phyloP scores from a whole-genome alignment of 2,888 invertebrate genomes.

The Temnothorax rugatulus region DNA sequence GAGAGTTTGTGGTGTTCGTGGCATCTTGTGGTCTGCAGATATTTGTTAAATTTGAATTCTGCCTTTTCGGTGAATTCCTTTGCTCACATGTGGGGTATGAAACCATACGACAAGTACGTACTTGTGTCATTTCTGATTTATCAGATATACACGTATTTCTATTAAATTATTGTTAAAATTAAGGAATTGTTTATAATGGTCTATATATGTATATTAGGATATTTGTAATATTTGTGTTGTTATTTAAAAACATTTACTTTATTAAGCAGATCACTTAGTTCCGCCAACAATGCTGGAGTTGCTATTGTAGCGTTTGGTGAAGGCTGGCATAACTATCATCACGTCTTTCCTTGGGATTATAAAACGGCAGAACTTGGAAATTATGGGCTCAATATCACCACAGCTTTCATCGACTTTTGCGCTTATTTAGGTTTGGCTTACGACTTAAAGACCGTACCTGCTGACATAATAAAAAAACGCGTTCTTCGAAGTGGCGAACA shows the following conservation, averaged over 20 bases:
- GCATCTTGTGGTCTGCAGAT: conserved; percentile 84
- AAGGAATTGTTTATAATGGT: background rate
- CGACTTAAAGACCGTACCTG: background rate
- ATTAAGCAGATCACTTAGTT: background rate
- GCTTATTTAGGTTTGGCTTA: conserved; percentile 10
- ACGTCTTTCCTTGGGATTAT: background rate
- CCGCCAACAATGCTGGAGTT: background rate
- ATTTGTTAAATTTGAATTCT: conserved; percentile 92
- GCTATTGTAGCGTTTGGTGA: background rate
- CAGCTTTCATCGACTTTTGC: background rate
- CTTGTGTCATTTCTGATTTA: background rate
- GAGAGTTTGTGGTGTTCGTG: too few species aligned
- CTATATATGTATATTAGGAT: background rate
- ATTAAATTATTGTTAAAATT: background rate
- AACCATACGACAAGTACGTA: background rate
- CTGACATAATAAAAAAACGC: background rate
- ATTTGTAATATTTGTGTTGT: background rate
- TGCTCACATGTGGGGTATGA: background rate
- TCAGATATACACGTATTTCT: background rate
- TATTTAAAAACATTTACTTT: background rate
- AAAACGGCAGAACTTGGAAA: background rate
- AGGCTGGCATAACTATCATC: background rate
- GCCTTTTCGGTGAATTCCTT: conserved; percentile 91
- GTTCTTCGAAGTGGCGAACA: background rate
- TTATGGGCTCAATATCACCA: background rate